phyloP scores from a whole-genome alignment of 2,888 invertebrate genomes.

The Parnassius mnemosyne region DNA sequence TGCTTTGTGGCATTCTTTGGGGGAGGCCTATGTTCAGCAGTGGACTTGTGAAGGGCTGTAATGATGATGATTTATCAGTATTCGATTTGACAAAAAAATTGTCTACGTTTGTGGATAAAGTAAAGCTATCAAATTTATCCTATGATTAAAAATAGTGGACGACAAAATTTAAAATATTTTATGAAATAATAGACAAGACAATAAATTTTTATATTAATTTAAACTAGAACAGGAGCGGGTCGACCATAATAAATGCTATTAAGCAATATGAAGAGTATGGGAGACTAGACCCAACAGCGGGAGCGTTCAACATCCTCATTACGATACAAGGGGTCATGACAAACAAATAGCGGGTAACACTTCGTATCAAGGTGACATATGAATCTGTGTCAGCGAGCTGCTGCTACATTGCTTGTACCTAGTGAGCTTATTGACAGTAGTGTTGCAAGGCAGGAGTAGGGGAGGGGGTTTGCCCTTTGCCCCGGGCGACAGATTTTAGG shows the following conservation, averaged over 20 bases:
- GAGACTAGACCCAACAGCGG: slow-evolving; percentile 26
- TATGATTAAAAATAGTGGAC: background rate
- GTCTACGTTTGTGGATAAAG: too few relatives aligned
- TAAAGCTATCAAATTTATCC: too few relatives aligned
- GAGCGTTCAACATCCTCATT: slow-evolving; percentile 42
- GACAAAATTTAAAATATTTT: background rate
- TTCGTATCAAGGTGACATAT: slow-evolving; percentile 40
- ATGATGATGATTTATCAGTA: too few relatives aligned
- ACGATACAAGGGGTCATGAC: slow-evolving; percentile 36
- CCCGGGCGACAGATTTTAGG: too few relatives aligned
- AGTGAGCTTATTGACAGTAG: background rate
- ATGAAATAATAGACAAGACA: too few relatives aligned
- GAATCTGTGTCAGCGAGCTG: slow-evolving; percentile 19
- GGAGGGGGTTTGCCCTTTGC: too few relatives aligned
- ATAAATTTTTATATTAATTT: slow-evolving; percentile 1
- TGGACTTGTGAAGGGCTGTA: too few relatives aligned
- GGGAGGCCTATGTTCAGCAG: too few relatives aligned
- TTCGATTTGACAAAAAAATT: too few relatives aligned
- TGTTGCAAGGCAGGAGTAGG: too few relatives aligned
- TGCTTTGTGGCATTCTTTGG: too few relatives aligned
- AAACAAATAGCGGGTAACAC: slow-evolving; percentile 43
- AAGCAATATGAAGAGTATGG: slow-evolving; percentile 18
- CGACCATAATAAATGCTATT: slow-evolving; percentile 9
- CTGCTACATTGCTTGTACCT: slow-evolving; percentile 8
- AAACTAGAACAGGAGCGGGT: background rate